Percentiles rank a stretch among this genome's conserved stretches.
Conservation (phyloP, 2,113 vertebrate species). For the Alces alces region DNA sequence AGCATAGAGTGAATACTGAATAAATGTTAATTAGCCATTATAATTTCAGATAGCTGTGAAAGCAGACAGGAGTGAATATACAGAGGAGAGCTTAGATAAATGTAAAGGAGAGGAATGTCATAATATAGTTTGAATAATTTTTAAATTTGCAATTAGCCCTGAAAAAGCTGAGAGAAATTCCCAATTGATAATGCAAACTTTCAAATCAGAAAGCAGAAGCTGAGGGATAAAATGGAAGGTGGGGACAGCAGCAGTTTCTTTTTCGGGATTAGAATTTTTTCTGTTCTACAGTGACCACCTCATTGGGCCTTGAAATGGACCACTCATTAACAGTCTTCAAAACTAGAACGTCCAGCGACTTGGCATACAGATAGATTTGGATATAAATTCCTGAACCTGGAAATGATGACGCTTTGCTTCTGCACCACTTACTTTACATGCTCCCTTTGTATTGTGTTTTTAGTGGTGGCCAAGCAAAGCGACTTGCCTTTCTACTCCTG, state of each 20-base stretch:
- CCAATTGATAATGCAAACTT: not conserved
- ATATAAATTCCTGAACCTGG: not conserved
- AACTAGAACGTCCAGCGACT: not conserved
- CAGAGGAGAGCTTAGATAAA: not conserved
- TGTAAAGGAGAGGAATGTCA: not conserved
- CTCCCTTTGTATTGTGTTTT: conserved; percentile 91
- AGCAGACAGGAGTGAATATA: not conserved
- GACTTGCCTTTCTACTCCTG: conserved; percentile 92
- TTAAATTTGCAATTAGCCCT: not conserved
- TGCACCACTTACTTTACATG: conserved; percentile 81
- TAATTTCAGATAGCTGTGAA: not conserved
- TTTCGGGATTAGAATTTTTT: not conserved
- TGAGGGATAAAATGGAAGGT: not conserved
- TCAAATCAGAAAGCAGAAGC: not conserved
- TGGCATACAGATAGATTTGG: not conserved
- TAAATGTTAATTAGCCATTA: not conserved
- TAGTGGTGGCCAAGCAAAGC: conserved; percentile 91
- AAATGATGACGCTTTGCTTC: not conserved
- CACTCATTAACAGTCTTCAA: not conserved
- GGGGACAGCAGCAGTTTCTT: not conserved
- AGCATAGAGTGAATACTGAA: not conserved
- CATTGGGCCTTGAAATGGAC: not conserved
- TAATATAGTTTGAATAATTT: not conserved
- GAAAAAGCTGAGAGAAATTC: not conserved
- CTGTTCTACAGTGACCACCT: not conserved